A percentile compares a stretch with the other conserved stretches of the same genome.
phyloP scores from a whole-genome alignment of 2,797 vertebrate species.

The Saguinus oedipus region DNA sequence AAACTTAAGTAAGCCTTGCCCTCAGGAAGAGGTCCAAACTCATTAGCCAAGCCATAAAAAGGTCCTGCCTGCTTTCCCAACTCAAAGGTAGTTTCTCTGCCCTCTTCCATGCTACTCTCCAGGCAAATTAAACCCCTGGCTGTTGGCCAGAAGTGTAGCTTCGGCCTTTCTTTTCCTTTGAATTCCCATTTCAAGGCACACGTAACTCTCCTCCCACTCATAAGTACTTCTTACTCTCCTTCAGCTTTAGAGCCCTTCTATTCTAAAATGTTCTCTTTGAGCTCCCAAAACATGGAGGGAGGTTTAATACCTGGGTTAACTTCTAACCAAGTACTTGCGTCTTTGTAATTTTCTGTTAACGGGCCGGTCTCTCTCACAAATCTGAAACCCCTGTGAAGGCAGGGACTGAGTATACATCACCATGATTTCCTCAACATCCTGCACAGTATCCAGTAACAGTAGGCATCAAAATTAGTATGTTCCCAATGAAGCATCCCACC shows the following conservation, averaged over 20 bases:
- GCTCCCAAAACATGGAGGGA: not conserved
- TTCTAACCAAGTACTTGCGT: not conserved
- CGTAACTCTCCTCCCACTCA: fast-evolving
- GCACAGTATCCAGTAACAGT: not conserved
- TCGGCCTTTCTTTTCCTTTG: not conserved
- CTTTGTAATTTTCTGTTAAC: not conserved
- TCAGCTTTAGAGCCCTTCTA: not conserved
- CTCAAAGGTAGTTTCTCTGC: not conserved
- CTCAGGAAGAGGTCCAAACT: conserved; percentile 30
- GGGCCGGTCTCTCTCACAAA: not conserved
- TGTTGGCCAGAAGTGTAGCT: not conserved
- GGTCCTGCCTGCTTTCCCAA: not conserved
- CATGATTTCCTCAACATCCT: not conserved
- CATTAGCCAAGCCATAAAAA: not conserved
- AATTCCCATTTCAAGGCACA: not conserved
- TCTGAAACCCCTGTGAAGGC: not conserved
- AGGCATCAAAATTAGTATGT: not conserved
- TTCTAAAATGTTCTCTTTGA: not conserved
- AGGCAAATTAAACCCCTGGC: not conserved
- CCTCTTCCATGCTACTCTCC: not conserved
- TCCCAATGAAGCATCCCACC: not conserved
- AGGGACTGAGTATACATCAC: not conserved
- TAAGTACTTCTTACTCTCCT: not conserved
- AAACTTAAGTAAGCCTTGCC: not conserved
- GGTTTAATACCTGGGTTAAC: not conserved